These are phyloP conservation scores for Tridacna gigas DNA, from an alignment of 2,888 invertebrate species.

Conservation along the genomic window DNA sequence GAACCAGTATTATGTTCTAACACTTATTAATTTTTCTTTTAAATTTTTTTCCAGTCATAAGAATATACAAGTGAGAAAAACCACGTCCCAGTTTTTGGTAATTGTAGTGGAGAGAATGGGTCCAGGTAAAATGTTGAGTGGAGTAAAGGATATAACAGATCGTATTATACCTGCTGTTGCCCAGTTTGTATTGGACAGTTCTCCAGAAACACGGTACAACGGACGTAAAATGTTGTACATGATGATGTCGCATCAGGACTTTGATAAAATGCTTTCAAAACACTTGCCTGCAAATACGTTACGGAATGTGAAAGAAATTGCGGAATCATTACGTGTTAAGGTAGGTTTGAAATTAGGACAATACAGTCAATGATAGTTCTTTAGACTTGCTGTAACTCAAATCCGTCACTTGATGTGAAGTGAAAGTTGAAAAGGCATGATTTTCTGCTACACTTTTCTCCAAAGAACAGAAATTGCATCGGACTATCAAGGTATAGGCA, in stretches of 20 bases:
- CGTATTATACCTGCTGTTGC: conserved; percentile 92
- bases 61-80: conserved; percentile 94
- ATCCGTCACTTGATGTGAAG: no score
- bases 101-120: conserved; percentile 90
- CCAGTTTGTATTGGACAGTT: conserved; percentile 93
- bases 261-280: conserved; percentile 91
- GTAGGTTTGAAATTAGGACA: conserved; percentile 58
- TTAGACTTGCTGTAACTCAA: no score
- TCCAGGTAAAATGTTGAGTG: conserved; percentile 89
- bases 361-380: no score
- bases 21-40: no score
- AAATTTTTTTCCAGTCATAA: conserved; percentile 88
- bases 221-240: conserved; percentile 89
- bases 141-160: conserved; percentile 92
- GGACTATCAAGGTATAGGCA: no score
- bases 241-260: conserved; percentile 90
- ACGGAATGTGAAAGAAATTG: conserved; percentile 93
- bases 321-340: conserved; percentile 88
- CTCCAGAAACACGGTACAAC: conserved; percentile 90
- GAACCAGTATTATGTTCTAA: not conserved
- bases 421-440: no score
- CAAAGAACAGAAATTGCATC: no score
- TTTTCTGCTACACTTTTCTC: no score
- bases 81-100: conserved; percentile 92
- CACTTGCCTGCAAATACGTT: conserved; percentile 92